phyloP scores from a whole-genome alignment of 2,888 invertebrate species.

The Chromoteleia sp. region DNA sequence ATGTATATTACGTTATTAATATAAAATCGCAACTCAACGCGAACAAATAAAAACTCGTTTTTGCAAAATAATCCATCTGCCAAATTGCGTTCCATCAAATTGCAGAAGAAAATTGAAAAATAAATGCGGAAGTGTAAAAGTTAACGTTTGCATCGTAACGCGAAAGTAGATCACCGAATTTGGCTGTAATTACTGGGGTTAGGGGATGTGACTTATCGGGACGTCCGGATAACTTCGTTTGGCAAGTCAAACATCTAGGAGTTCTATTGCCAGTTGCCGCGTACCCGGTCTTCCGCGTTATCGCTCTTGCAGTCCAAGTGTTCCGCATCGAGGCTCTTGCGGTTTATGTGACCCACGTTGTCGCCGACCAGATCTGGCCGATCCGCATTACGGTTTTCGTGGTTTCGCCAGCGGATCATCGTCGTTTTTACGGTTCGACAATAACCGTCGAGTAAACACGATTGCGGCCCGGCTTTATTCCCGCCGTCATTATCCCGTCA shows the following conservation, averaged over 20 bases:
- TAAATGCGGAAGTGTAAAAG: constrained; percentile 28
- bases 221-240: constrained; percentile 58
- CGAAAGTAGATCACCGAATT: constrained; percentile 45
- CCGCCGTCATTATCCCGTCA: no score
- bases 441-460: constrained; percentile 23
- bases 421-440: constrained; percentile 32
- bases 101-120: neutral
- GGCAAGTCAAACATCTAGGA: constrained; percentile 62
- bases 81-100: no score
- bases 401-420: constrained; percentile 37
- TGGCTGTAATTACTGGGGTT: constrained; percentile 49
- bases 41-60: no score
- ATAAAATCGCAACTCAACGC: no score
- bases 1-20: no score
- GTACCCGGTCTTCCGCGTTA: constrained; percentile 57
- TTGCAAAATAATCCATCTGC: no score
- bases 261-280: constrained; percentile 44
- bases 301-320: constrained; percentile 51
- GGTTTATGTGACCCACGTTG: constrained; percentile 63
- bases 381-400: constrained; percentile 49
- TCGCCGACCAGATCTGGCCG: constrained; percentile 43
- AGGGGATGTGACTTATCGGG: constrained; percentile 57
- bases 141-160: constrained; percentile 33
- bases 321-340: constrained; percentile 63
- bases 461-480: no score